Evolutionary conservation across 2,888 invertebrate genomes (phyloP), one percentile per base, ranked within the genome.

Genomic region (Griposia aprilina): DNA sequence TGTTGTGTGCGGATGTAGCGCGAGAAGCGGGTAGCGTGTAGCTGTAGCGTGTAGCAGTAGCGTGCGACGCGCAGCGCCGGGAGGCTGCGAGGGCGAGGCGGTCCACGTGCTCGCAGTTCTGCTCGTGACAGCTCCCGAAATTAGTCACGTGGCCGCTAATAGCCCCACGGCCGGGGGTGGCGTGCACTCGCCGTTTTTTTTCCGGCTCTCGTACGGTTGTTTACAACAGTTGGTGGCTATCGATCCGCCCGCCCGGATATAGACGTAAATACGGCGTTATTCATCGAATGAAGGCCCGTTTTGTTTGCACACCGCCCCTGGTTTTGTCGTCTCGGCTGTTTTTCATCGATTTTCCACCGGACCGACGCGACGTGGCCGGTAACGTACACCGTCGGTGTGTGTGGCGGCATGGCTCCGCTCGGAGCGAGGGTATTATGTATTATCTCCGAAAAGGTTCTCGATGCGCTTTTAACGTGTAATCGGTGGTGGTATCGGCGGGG

Each of bases 81-180:
- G 87, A 70, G 76, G 78, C 78, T 72, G 80, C 57, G 87, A 80
- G 88, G 84, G 87, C 81, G 83, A 70, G 68, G 81, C 86, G 77
- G 90, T 88, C 94, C 96, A 95, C 96, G 96, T 95, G 95, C 92
- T 89, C 88, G 82, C 57, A 88, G 82, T 89, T 80, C 95, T 97
- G 97, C 90, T 87, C 88, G 91, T 97, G 97, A 97, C 97, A 97
- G 97, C 94, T 95, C 94, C 94, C 94, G 89, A 96, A 96, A 97
- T 97, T 94, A 96, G 96, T 96, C 97, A 96, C 97, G 97, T 97
- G 97, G 94, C 96, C 92, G 92, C 90, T 95, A 95, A 96, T 95
- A 94, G 95, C 94, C 93, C 92, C 92, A 88, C 93, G 93, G 93
- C 93, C 93, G 93, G 93, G 95, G 94, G 93, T 91, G 93, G 91